Base-by-base conservation (phyloP, 2,113 vertebrate genomes). In the Boulengeromyrus knoepffleri region DNA sequence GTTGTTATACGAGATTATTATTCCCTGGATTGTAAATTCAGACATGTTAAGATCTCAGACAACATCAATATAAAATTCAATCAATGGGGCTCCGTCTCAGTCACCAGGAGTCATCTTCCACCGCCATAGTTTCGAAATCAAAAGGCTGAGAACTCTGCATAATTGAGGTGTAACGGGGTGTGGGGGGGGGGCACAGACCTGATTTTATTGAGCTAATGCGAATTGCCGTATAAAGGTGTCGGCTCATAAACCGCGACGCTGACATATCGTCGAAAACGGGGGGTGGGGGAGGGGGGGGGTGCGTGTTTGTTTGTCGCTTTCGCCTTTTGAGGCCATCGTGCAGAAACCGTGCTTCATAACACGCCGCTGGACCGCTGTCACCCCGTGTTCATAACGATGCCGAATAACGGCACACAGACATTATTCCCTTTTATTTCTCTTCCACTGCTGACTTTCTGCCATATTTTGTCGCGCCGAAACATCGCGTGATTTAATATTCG, bases 1-100 rank as follows among this genome's bases (percentile, higher is more conserved):
- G 93, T 93, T 96, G 95, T 96, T 96, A 96, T 96, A 94, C 94
- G 95, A 95, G 95, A 96, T 96, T 95, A 96, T 96, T 96, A 96
- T 96, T 96, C 95, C 92, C 91, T 6, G 88, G 94, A 95, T 95
- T 94, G 95, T 96, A 96, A 96, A 96, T 96, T 96, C 93, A 94
- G 94, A 93, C 94, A 95, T 96, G 95, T 94, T 96, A 96, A 96
- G 95, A 96, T 96, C 95, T 94, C 94, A 91, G 93, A 96, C 95
- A 95, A 93, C 95, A 95, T 93, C 94, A 93, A 96, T 95, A 96
- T 95, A 95, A 96, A 95, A 96, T 95, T 94, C 95, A 96, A 96
- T 96, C 96, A 96, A 96, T 96, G 95, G 93, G 92, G 90, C 92
- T 93, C 91, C 92, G 91, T 91, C 88, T 92, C 88, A 88, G 90